Percentiles rank a stretch among this genome's conserved stretches.
These are phyloP conservation scores for Tethya wilhelma DNA, from an alignment of 37 sponge, comb jelly and placozoan species.

Conservation along the genomic window DNA sequence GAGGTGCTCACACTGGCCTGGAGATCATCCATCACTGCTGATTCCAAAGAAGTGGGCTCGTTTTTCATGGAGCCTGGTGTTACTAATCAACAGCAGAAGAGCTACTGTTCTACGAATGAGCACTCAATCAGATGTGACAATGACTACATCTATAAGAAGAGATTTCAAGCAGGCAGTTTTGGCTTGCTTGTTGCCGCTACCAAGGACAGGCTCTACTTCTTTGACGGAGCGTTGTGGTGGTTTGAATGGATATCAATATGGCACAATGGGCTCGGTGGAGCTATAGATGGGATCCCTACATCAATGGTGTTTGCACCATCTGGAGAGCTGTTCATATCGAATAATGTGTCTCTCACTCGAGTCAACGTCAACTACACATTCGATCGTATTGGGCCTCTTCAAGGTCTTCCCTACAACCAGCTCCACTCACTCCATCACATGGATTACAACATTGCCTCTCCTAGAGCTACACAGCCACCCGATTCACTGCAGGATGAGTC, in stretches of 20 bases:
- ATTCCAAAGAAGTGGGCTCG: too few relatives aligned
- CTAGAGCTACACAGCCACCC: constrained; percentile 6
- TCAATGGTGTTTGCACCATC: constrained; percentile 60
- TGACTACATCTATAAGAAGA: background rate
- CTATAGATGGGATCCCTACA: constrained; percentile 75
- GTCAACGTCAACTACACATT: constrained; percentile 79
- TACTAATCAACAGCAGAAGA: background rate
- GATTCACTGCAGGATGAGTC: background rate
- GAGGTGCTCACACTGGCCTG: constrained; percentile 42
- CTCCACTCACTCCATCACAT: constrained; percentile 44
- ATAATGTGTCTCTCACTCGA: constrained; percentile 74
- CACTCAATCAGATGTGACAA: too few relatives aligned
- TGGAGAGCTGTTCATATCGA: constrained; percentile 73
- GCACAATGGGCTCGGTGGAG: constrained; percentile 75
- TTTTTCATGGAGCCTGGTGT: constrained; percentile 3
- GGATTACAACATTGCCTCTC: constrained; percentile 15
- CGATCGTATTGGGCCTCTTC: constrained; percentile 73
- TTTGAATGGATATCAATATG: constrained; percentile 84
- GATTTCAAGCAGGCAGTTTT: constrained; percentile 1
- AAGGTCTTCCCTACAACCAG: constrained; percentile 73
- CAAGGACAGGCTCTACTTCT: constrained; percentile 56
- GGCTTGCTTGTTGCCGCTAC: constrained; percentile 77
- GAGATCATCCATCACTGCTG: constrained; percentile 16
- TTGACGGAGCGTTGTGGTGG: constrained; percentile 77
- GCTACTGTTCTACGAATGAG: background rate